phyloP scores from a whole-genome alignment of 2,797 vertebrate genomes.

The Oophaga sylvatica region DNA sequence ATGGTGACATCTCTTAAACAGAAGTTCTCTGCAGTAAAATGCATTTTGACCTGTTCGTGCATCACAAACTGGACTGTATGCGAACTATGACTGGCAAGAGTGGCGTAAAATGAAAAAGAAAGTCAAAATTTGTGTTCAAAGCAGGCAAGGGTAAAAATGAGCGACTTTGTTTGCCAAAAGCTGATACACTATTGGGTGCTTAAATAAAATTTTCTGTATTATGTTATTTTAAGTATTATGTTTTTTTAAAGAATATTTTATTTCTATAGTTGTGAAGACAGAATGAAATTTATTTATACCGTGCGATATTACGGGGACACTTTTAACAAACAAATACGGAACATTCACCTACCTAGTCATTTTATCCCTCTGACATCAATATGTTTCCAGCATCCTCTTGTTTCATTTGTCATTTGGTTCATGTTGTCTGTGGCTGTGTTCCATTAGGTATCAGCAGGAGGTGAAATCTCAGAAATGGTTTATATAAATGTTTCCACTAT shows the following conservation, averaged over 20 bases:
- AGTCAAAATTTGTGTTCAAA: too few relatives aligned
- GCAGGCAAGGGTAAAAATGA: too few relatives aligned
- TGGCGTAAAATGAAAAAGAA: too few relatives aligned
- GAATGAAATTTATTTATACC: background rate
- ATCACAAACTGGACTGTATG: too few relatives aligned
- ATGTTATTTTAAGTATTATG: too few relatives aligned
- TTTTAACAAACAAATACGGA: background rate
- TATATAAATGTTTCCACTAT: conserved; percentile 4
- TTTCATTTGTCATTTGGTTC: background rate
- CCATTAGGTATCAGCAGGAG: background rate
- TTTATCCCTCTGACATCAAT: background rate
- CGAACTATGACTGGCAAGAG: too few relatives aligned
- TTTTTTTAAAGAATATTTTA: background rate
- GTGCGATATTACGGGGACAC: background rate
- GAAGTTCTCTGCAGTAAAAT: too few relatives aligned
- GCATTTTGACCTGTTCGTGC: too few relatives aligned
- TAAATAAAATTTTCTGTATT: too few relatives aligned
- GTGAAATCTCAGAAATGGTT: background rate
- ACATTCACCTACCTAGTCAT: background rate
- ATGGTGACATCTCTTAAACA: too few relatives aligned
- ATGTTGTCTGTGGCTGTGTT: background rate
- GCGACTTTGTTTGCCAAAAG: too few relatives aligned
- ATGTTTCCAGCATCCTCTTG: background rate
- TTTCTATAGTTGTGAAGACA: background rate
- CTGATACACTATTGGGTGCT: too few relatives aligned